These are phyloP conservation scores for Exephanes ischioxanthus DNA, from an alignment of 2,888 invertebrate species.

Conservation along the genomic window DNA sequence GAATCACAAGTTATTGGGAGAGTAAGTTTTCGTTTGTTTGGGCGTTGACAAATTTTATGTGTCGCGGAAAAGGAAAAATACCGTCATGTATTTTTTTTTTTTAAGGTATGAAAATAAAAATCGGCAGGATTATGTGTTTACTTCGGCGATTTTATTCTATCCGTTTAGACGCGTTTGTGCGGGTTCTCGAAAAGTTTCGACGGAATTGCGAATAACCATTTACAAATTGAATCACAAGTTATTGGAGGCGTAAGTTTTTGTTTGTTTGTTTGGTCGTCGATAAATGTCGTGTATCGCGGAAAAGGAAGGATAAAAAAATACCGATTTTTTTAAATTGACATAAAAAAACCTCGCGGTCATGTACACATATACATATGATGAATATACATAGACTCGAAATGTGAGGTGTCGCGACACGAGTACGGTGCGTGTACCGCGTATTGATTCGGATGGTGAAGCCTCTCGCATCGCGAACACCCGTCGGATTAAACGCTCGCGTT, in stretches of 20 bases:
- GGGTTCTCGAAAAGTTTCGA: not conserved
- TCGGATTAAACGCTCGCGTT: conserved; percentile 78
- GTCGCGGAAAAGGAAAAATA: no score
- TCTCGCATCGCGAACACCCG: conserved; percentile 75
- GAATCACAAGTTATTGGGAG: not conserved
- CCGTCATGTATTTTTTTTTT: not conserved
- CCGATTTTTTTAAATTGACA: not conserved
- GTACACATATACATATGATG: not conserved
- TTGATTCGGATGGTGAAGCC: conserved; percentile 78
- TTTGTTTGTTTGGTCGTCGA: not conserved
- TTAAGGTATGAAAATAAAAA: not conserved
- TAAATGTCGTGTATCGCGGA: no score
- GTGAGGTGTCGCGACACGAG: conserved; percentile 52
- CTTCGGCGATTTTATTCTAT: not conserved
- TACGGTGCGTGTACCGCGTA: conserved; percentile 64
- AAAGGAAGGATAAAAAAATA: not conserved
- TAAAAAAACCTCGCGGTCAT: not conserved
- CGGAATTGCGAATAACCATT: not conserved
- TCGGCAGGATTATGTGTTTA: no score
- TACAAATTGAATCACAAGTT: not conserved
- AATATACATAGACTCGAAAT: conserved; percentile 40
- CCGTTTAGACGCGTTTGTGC: not conserved
- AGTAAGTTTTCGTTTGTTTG: not conserved
- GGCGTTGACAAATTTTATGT: no score
- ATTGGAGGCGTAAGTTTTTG: not conserved